Evolutionary conservation across 2,113 vertebrate genomes (phyloP).

Genomic region (Rhombomys opimus): DNA sequence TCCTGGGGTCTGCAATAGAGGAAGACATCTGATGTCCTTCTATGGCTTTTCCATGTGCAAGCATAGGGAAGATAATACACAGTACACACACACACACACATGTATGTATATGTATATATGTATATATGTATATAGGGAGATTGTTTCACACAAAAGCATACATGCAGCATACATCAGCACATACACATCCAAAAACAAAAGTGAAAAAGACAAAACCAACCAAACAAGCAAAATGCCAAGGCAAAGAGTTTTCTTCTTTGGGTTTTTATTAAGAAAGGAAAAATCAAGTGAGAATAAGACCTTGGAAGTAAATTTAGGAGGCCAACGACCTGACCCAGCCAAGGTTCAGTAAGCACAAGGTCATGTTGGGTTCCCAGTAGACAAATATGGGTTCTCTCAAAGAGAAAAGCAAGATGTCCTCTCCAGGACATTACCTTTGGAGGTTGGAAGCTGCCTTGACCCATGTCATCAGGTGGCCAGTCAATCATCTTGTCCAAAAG

Average conservation of each 20-base stretch:
- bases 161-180: background rate
- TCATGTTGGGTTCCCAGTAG: background rate
- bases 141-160: background rate
- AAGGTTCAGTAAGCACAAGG: background rate
- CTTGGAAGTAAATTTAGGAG: background rate
- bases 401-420: background rate
- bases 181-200: background rate
- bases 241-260: too few species aligned
- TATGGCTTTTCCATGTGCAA: background rate
- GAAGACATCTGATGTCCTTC: background rate
- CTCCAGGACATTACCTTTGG: background rate
- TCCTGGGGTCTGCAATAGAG: background rate
- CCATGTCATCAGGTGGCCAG: background rate
- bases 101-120: too few species aligned
- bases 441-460: background rate
- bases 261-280: background rate
- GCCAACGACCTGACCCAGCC: background rate
- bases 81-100: background rate
- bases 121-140: too few species aligned
- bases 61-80: background rate
- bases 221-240: background rate
- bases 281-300: background rate
- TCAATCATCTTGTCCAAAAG: conserved; percentile 9
- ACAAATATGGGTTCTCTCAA: accelerated
- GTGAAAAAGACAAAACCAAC: background rate